Evolutionary conservation across 2,113 vertebrate species (phyloP).

Genomic region (Vulpes vulpes): DNA sequence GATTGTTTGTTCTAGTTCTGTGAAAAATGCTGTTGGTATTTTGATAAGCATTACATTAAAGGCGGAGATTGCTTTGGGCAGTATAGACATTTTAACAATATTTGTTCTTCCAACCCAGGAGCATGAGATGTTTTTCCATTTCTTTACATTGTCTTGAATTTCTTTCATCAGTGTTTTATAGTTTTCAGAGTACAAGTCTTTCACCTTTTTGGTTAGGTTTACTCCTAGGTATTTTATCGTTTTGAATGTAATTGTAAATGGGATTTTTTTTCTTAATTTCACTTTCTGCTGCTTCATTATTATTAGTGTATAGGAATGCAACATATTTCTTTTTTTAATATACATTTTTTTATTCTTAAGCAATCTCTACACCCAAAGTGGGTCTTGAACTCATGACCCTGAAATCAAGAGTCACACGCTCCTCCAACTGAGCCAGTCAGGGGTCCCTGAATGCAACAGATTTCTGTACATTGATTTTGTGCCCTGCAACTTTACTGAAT

Average conservation of each 20-base stretch:
- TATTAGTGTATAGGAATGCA: background rate
- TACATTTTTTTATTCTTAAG: background rate
- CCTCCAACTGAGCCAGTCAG: background rate
- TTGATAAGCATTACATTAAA: background rate
- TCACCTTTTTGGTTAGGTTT: background rate
- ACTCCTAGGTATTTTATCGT: background rate
- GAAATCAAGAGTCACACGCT: background rate
- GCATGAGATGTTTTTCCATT: background rate
- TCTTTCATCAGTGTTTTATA: background rate
- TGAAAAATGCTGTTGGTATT: background rate
- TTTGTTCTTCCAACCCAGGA: background rate
- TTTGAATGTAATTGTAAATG: background rate
- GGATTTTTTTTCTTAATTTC: background rate
- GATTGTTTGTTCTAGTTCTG: background rate
- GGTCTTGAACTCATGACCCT: background rate
- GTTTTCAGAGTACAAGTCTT: background rate
- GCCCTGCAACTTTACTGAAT: background rate
- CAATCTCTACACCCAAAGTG: background rate
- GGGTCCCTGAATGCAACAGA: background rate
- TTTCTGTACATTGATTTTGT: background rate
- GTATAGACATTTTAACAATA: background rate
- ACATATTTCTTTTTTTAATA: background rate
- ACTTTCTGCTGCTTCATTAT: background rate
- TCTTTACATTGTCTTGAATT: background rate
- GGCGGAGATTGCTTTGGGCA: background rate